Base-by-base conservation (phyloP, 2,113 vertebrate genomes). In the Misgurnus mizolepis region DNA sequence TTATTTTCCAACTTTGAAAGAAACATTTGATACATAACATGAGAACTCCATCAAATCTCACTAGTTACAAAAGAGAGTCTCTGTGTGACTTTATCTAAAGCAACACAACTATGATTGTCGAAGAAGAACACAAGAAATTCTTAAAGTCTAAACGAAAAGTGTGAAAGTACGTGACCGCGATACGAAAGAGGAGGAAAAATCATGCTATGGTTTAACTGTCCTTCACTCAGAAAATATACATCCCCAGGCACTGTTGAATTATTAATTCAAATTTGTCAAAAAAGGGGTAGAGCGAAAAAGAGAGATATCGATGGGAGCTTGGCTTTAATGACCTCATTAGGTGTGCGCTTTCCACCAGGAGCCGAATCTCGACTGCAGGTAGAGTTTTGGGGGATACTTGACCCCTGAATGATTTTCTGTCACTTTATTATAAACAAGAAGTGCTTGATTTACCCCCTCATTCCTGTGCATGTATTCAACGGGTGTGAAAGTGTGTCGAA, bases 221-320 rank as follows among this genome's bases (percentile, higher is more conserved):
- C 93, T 94, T 94, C 91, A 91, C 88, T 89, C 87, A 89, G 88
- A 93, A 93, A 93, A 91, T 92, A 92, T 92, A 91, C 90, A 91
- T 94, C 94, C 93, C 91, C 84, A 88, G 91, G 91, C 91, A 56
- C 84, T 82, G 82, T 85, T 95, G 91, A 95, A 95, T 95, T 93
- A 95, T 94, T 95, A 90, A 95, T 95, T 93, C 86, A 92, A 90
- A 93, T 93, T 94, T 92, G 90, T 93, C 91, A 90, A 90, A 92
- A 90, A 93, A 60, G 34, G 67, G 22, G 0, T 11, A 6, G 67
- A 66, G 40, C 71, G 18, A 55, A 58, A 92, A 90, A 91, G 89
- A 91, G 90, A 92, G 91, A 87, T 92, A 94, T 94, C 91, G 92
- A 91, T 86, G 82, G 83, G 88, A 90, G 88, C 92, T 90, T 90